These are phyloP conservation scores for Upupa epops DNA, from an alignment of 2,113 vertebrate genomes.

Conservation along the genomic window DNA sequence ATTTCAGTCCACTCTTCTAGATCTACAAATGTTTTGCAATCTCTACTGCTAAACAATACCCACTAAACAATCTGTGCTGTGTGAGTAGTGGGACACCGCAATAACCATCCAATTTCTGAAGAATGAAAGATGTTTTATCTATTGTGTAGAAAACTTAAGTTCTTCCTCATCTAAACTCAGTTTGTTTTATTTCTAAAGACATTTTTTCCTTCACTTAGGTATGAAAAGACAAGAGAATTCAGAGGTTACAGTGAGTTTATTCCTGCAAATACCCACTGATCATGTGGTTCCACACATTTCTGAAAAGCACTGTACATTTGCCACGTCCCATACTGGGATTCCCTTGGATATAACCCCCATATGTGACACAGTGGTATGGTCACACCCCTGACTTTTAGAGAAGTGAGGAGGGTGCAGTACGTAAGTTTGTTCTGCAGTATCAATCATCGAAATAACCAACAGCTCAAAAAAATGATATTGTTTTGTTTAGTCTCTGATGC, in stretches of 20 bases:
- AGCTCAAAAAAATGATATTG: neutral
- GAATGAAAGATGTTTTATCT: neutral
- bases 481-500: neutral
- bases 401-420: neutral
- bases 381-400: neutral
- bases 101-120: neutral
- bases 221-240: neutral
- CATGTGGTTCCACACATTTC: neutral
- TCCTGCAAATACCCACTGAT: neutral
- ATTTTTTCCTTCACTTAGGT: neutral
- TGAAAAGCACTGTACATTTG: neutral
- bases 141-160: neutral
- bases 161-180: neutral
- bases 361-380: neutral
- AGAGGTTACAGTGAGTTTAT: neutral
- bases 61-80: neutral
- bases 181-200: neutral
- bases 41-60: neutral
- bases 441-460: neutral
- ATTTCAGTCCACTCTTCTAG: neutral
- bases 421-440: neutral
- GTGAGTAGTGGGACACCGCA: neutral
- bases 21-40: neutral
- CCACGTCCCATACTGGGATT: neutral
- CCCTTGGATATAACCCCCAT: neutral